Evolutionary conservation across 2,113 vertebrate species (phyloP).

Genomic region (Cynoglossus semilaevis): DNA sequence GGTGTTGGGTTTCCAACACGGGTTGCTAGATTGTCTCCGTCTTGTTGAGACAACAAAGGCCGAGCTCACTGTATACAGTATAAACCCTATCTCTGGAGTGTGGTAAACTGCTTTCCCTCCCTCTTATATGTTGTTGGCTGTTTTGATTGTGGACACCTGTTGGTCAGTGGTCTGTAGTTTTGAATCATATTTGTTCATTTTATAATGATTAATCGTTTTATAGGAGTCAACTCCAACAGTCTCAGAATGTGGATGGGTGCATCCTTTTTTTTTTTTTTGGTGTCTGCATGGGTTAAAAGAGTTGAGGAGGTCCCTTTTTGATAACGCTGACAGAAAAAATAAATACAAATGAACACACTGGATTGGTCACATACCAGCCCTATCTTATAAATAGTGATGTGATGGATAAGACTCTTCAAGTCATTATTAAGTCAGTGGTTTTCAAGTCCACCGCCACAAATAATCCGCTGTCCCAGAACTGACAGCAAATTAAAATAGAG

Average conservation of each 20-base stretch:
- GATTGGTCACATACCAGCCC: slow-evolving; percentile 64
- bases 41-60: slow-evolving; percentile 63
- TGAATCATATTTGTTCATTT: not conserved
- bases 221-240: too few relatives aligned
- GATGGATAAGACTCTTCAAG: slow-evolving; percentile 18
- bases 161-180: not conserved
- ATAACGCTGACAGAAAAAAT: slow-evolving; percentile 4
- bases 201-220: too few relatives aligned
- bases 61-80: slow-evolving; percentile 56
- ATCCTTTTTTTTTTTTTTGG: too few relatives aligned
- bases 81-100: slow-evolving; percentile 42
- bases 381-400: slow-evolving; percentile 32
- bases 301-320: too few relatives aligned
- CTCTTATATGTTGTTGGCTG: not conserved
- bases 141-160: not conserved
- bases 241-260: too few relatives aligned
- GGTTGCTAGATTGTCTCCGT: slow-evolving; percentile 47
- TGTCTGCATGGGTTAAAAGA: not conserved
- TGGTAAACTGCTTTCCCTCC: slow-evolving; percentile 6
- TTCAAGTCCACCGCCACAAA: too few relatives aligned
- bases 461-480: too few relatives aligned
- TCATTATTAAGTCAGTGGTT: slow-evolving; percentile 17
- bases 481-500: slow-evolving; percentile 17
- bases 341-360: slow-evolving; percentile 42
- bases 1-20: slow-evolving; percentile 47